Evolutionary conservation across 1,140 invertebrate species (phyloP), one percentile per base, ranked within the genome.

Genomic region (Papilio aristodemus): DNA sequence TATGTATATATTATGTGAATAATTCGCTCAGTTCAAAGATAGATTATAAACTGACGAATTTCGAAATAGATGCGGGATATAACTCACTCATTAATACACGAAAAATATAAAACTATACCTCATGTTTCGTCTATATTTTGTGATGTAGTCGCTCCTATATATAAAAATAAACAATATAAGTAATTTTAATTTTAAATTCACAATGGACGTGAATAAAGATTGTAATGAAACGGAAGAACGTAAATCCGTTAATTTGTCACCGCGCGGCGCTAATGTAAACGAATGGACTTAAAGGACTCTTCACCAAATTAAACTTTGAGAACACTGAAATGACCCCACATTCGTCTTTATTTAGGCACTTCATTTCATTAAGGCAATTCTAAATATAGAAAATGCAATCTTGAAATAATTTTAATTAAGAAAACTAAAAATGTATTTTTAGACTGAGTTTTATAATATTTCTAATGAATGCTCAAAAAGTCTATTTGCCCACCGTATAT

Each of bases 241-340:
- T 17, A 14, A 43, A 43, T 14, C n/a, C n/a, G 7, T 14, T 17
- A 1, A 43, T 54, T 54, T 54, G 46, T 54, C 46, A 54, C 46
- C 17, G 19, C 10, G 46, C 19, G 46, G 19, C 19, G 46, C 46
- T 54, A 54, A 54, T 54, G 19, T 54, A 54, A 54, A 54, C 19
- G 10, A 54, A 54, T 54, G 46, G 46, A 54, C 19, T 54, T 54
- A 4, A 46, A 17, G 46, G 46, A 54, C 46, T 54, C 46, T 25
- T 54, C 46, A 25, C 19, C 46, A 25, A 54, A 54, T 54, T 54
- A 54, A 54, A 54, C 46, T 54, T 54, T 54, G 46, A 22, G 46
- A 54, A 54, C 46, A 25, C 46, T 4, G 17, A 22, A 54, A 54
- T 32, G 27, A 32, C 46, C n/a, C n/a, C 19, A 25, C 46, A 54